Percentiles rank a stretch among this genome's conserved stretches.
Conservation (phyloP, 2,113 vertebrate species). For the Aptenodytes forsteri region DNA sequence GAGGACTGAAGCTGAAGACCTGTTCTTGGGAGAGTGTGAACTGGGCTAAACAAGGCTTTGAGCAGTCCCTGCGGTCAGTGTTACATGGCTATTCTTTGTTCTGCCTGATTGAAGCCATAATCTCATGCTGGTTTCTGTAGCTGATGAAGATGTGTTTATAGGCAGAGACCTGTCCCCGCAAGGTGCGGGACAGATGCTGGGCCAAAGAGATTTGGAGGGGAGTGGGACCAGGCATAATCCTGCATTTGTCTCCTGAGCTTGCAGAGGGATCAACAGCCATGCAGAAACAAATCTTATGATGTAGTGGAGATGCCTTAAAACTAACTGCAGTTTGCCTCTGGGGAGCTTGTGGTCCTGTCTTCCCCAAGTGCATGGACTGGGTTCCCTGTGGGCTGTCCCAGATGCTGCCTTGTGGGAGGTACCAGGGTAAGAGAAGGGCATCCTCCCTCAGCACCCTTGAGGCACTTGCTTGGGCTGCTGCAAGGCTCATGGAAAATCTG, state of each 20-base stretch:
- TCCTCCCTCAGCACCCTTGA: not conserved
- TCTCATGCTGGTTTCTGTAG: not conserved
- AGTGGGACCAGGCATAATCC: not conserved
- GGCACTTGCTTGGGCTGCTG: not conserved
- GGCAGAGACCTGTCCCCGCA: not conserved
- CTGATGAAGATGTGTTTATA: not conserved
- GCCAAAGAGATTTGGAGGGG: not conserved
- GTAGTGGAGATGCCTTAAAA: not conserved
- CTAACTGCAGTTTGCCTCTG: not conserved
- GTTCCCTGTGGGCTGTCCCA: not conserved
- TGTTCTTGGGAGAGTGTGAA: not conserved
- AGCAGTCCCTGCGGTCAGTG: not conserved
- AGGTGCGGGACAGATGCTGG: not conserved
- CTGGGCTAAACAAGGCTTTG: not conserved
- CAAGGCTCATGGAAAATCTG: not conserved
- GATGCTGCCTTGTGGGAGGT: not conserved
- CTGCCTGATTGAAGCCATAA: not conserved
- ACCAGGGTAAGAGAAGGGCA: not conserved
- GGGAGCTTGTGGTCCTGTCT: not conserved
- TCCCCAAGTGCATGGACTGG: rapidly evolving
- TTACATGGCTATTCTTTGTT: not conserved
- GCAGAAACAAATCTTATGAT: not conserved
- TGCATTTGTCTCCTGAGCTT: not conserved
- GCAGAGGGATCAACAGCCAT: not conserved
- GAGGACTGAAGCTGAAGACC: not conserved